phyloP scores from a whole-genome alignment of 2,888 invertebrate species.

The Pristionchus entomophagus region DNA sequence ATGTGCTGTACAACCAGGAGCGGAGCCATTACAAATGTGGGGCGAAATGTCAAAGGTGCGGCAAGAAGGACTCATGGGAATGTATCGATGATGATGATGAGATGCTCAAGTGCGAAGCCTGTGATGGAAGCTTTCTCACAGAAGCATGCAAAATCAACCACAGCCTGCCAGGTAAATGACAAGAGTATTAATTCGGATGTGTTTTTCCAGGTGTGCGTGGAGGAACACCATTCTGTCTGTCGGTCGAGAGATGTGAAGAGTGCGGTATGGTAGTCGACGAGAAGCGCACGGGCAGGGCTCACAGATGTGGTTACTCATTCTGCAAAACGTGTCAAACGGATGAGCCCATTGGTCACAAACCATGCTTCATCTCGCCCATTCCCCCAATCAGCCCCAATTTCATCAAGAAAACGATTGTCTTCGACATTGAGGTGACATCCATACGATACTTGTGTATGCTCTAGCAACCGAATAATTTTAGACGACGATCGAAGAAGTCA shows the following conservation, averaged over 20 bases:
- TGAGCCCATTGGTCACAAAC: background rate
- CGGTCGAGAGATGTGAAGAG: background rate
- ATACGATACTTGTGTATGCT: too few relatives aligned
- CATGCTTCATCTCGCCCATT: constrained; percentile 11
- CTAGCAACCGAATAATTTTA: background rate
- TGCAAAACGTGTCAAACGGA: background rate
- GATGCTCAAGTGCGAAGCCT: background rate
- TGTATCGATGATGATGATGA: background rate
- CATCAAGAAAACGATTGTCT: constrained; percentile 16
- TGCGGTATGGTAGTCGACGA: background rate
- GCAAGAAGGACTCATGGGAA: background rate
- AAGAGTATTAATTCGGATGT: too few relatives aligned
- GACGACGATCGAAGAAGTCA: background rate
- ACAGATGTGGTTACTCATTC: background rate
- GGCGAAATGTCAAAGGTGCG: background rate
- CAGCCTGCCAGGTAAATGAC: background rate
- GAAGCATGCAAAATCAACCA: background rate
- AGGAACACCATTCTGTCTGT: background rate
- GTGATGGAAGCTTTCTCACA: background rate
- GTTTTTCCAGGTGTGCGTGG: background rate
- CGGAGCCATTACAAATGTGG: background rate
- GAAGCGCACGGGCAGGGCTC: background rate
- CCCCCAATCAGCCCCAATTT: background rate
- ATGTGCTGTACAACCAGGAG: background rate
- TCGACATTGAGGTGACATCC: background rate